Base-by-base conservation (phyloP, 2,888 invertebrate species). In the Drosophila anomalipes region DNA sequence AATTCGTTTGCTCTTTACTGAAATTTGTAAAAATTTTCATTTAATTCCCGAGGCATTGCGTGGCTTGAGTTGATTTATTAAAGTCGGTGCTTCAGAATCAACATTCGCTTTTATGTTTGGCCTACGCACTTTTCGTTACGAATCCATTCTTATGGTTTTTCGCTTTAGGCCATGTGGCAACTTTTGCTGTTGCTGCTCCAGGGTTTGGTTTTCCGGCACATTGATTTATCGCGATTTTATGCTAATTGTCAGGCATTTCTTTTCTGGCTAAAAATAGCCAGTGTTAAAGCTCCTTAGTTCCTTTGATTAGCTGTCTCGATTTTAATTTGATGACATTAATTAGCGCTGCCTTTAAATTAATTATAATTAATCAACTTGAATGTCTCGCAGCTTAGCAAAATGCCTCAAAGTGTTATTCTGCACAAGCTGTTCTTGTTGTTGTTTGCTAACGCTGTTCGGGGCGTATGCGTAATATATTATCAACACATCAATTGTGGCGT, bases 171-270 rank as follows among this genome's bases (percentile, higher is more conserved):
- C 53, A 67, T 61, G 66, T 62, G 62, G 54, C 51, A 47, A 39
- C 41, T 63, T 5, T 9, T 47, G 41, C 41, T 41, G n/a, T 10
- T 41, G 47, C 9, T 57, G 14, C 32, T 10, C 39, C 26, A 16
- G 7, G 47, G 7, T 26, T 47, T 26, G 26, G 16, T 26, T 47
- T 47, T 26, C 47, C 26, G 22, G 9, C 70, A 75, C 84, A 76
- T 89, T 84, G 84, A 83, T 84, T 84, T 79, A 81, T 77, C 51
- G 77, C 76, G 70, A 86, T 74, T 77, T 89, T 90, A 86, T 86
- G 91, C 89, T 86, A 86, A 86, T 86, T 89, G 89, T 70, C 53
- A 53, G 58, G 70, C 72, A 78, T 73, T 83, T 67, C 61, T 56
- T 64, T 67, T 57, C 30, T 12, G 63, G 52, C 73, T 86, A 83